Conservation (phyloP, 2,888 invertebrate species). For the Caenorhabditis sinica region DNA sequence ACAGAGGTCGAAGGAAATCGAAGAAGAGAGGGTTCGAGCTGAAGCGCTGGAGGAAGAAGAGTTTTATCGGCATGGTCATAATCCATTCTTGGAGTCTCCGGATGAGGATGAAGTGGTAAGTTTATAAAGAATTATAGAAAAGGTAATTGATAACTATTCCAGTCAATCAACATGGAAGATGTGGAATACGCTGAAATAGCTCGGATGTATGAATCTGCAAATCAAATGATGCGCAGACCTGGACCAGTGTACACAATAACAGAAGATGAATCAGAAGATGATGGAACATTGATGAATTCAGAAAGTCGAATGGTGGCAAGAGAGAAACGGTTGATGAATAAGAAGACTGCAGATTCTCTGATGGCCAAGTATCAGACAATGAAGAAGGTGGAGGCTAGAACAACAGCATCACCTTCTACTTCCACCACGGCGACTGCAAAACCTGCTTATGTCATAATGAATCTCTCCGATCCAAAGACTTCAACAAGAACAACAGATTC, state of each 20-base stretch:
- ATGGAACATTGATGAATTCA: constrained; percentile 71
- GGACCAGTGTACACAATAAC: constrained; percentile 84
- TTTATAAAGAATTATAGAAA: background rate
- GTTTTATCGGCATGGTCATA: constrained; percentile 64
- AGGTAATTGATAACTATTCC: constrained; percentile 19
- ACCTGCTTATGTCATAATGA: constrained; percentile 61
- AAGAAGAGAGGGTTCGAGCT: constrained; percentile 43
- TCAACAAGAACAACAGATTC: constrained; percentile 51
- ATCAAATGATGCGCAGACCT: constrained; percentile 76
- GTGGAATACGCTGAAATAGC: constrained; percentile 67
- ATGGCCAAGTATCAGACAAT: constrained; percentile 59
- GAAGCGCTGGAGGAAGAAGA: constrained; percentile 55
- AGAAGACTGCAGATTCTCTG: constrained; percentile 57
- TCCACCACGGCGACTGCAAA: constrained; percentile 40
- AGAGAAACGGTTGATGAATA: constrained; percentile 66
- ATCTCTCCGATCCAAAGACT: constrained; percentile 24
- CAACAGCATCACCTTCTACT: constrained; percentile 4
- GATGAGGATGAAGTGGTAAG: constrained; percentile 78
- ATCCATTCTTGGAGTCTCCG: constrained; percentile 80
- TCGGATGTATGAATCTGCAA: constrained; percentile 63
- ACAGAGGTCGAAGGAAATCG: constrained; percentile 45
- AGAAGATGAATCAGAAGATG: constrained; percentile 82
- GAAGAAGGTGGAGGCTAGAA: constrained; percentile 41
- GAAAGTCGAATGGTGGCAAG: constrained; percentile 74
- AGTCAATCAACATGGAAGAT: constrained; percentile 78